These are phyloP conservation scores for Dryoscopus gambensis DNA, from an alignment of 2,113 vertebrate genomes.

Conservation along the genomic window DNA sequence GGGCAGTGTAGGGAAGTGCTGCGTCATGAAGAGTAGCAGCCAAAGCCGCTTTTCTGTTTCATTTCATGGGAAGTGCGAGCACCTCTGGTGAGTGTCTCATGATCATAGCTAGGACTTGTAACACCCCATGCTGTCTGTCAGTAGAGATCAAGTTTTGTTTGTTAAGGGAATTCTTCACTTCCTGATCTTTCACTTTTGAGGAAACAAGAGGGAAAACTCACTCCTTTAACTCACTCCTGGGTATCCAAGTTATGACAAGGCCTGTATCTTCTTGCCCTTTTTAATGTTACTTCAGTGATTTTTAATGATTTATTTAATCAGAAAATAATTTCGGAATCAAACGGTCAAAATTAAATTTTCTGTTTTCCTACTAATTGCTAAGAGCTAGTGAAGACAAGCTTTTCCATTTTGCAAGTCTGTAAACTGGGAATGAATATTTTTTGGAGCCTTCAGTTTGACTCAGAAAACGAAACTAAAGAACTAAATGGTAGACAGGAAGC, in stretches of 20 bases:
- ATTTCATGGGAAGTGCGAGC: neutral
- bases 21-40: neutral
- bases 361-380: neutral
- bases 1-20: neutral
- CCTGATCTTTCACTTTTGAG: neutral
- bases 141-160: neutral
- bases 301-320: neutral
- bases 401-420: neutral
- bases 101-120: neutral
- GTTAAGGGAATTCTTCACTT: neutral
- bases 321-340: neutral
- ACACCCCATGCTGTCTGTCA: rapidly evolving
- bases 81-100: neutral
- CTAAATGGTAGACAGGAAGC: neutral
- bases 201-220: neutral
- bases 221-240: neutral
- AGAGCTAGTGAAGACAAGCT: neutral
- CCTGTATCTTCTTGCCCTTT: neutral
- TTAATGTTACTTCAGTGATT: neutral
- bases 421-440: neutral
- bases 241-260: neutral
- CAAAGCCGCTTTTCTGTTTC: neutral
- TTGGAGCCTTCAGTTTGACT: neutral
- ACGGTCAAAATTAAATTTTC: neutral
- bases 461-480: neutral